These are phyloP conservation scores for Oscheius sp. DNA, from an alignment of 2,888 invertebrate genomes.

Conservation along the genomic window DNA sequence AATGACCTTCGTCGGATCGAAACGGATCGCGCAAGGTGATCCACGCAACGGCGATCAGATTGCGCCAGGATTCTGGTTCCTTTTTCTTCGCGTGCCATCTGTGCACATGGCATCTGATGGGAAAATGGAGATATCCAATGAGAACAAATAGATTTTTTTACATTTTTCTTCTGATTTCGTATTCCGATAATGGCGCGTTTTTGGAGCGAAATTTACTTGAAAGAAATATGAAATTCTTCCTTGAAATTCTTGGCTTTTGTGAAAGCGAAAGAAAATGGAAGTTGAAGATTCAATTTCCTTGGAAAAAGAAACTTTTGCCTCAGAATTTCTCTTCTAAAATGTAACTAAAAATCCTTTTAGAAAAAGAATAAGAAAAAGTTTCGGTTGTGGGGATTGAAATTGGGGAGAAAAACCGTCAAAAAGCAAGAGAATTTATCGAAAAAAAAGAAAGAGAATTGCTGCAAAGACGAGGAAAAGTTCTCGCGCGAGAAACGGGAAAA, in stretches of 20 bases:
- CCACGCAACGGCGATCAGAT: conserved; percentile 15
- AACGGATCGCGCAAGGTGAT: conserved; percentile 27
- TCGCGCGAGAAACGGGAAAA: background rate
- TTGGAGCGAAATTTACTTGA: too few species aligned
- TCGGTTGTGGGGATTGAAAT: too few species aligned
- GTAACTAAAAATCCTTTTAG: too few species aligned
- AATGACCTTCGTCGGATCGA: conserved; percentile 34
- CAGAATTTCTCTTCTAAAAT: too few species aligned
- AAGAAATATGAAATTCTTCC: too few species aligned
- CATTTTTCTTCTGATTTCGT: too few species aligned
- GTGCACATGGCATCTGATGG: conserved; percentile 1
- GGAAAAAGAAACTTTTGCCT: too few species aligned
- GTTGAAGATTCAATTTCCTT: too few species aligned
- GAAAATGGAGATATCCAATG: background rate
- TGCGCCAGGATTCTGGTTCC: conserved; percentile 5
- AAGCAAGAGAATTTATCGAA: background rate
- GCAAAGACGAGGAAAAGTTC: background rate
- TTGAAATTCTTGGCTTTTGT: too few species aligned
- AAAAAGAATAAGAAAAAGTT: too few species aligned
- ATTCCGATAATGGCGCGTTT: too few species aligned
- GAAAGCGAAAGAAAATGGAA: too few species aligned
- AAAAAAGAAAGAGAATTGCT: background rate
- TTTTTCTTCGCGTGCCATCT: background rate
- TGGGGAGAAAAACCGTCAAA: background rate
- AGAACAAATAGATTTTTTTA: background rate